phyloP scores from a whole-genome alignment of 2,797 vertebrate species.

The Paguma larvata region DNA sequence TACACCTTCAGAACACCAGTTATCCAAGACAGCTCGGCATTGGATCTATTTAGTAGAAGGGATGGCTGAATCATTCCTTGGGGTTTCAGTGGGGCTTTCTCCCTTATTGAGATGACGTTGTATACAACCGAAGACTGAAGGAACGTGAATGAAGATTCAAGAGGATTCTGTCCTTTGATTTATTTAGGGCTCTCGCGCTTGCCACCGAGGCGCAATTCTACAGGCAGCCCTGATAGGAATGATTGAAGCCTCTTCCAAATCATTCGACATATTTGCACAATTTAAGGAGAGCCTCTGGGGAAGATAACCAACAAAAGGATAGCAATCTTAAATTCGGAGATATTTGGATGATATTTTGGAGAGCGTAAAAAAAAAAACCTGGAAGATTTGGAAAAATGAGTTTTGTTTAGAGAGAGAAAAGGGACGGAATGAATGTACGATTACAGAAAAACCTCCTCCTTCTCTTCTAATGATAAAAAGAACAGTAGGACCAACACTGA shows the following conservation, averaged over 20 bases:
- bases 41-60: neutral
- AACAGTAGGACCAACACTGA: neutral
- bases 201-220: constrained; percentile 13
- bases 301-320: neutral
- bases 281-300: neutral
- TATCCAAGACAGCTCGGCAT: neutral
- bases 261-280: constrained; percentile 15
- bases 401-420: constrained; percentile 14
- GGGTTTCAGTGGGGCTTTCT: neutral
- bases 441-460: neutral
- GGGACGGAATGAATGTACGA: neutral
- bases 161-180: neutral
- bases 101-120: neutral
- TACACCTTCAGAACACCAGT: neutral
- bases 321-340: neutral
- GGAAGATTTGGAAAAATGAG: neutral
- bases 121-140: neutral
- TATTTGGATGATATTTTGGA: neutral
- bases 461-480: constrained; percentile 34
- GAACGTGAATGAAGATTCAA: neutral
- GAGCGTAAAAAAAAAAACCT: neutral
- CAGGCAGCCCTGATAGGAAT: neutral
- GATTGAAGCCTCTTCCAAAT: neutral
- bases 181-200: neutral
- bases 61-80: neutral